Evolutionary conservation across 2,888 invertebrate species (phyloP).

Genomic region (Drosophila quinaria): DNA sequence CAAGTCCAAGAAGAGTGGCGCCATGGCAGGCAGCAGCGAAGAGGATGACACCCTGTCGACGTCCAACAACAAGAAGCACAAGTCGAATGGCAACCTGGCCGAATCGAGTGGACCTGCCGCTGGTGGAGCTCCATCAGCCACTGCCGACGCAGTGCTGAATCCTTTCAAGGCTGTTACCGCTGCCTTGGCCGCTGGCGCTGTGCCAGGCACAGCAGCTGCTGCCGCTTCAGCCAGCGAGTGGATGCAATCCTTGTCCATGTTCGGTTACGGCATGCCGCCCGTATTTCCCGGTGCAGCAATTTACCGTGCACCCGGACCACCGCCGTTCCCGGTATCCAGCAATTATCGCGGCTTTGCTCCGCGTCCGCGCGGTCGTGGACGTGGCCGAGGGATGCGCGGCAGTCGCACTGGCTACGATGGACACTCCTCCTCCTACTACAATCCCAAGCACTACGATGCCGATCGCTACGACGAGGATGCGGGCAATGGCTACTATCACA

Average conservation of each 20-base stretch:
- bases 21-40: conserved; percentile 69
- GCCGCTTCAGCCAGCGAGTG: conserved; percentile 82
- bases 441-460: conserved; percentile 87
- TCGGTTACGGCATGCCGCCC: conserved; percentile 77
- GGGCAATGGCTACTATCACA: conserved; percentile 86
- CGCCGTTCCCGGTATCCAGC: conserved; percentile 75
- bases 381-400: conserved; percentile 80
- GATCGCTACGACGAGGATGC: conserved; percentile 87
- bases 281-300: conserved; percentile 83
- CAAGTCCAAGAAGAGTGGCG: conserved; percentile 56
- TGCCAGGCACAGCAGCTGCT: conserved; percentile 62
- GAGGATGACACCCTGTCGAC: conserved; percentile 54
- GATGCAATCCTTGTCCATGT: conserved; percentile 85
- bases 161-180: conserved; percentile 83
- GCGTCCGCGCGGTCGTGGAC: conserved; percentile 85
- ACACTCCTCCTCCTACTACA: conserved; percentile 77
- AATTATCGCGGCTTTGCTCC: conserved; percentile 84
- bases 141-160: conserved; percentile 63
- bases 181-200: conserved; percentile 71
- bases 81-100: conserved; percentile 62
- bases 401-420: conserved; percentile 64
- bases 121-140: conserved; percentile 62
- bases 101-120: conserved; percentile 51
- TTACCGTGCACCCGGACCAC: conserved; percentile 69
- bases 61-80: conserved; percentile 48